Evolutionary conservation across 2,113 vertebrate species (phyloP), one percentile per base, ranked within the genome.

Genomic region (Globicephala melas): DNA sequence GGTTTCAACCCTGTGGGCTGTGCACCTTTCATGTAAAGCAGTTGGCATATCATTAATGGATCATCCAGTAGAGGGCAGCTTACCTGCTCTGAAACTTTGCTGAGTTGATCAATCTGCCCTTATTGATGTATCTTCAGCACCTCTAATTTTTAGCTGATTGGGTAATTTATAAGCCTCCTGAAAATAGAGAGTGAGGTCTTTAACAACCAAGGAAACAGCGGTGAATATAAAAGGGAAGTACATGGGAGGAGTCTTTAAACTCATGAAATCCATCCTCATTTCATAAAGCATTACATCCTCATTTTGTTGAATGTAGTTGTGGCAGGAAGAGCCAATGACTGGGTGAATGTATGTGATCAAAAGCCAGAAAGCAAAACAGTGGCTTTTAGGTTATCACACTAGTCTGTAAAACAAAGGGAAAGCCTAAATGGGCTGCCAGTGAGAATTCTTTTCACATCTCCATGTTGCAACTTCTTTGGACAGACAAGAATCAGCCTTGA

Each of bases 371-470:
- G 47, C 58, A 62, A 41, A 92, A 68, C 36, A 53, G 41, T 80
- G 38, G 33, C 60, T 88, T 94, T 47, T 85, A 70, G 9, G 86
- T 47, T 87, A 94, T 65, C 21, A 84, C 23, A 12, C 12, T 31
- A 47, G 58, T 81, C 50, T 82, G 41, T 74, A 92, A 94, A 96
- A 92, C 23, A 79, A 91, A 77, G 90, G 13, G 8, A 80, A 90
- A 41, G 15, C 4, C 70, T 83, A 89, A 38, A 68, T 58, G 26
- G 79, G 15, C 17, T 73, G 14, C 55, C 28, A 92, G 1, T 76
- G 38, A 81, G 31, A 84, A 90, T 84, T 86, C n/a, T 50, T 90
- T 95, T 53, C 5, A 87, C 68, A 71, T 95, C 68, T 93, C 74
- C 7, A 12, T 65, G 10, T 60, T 93, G 65, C 70, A 96, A 70